phyloP scores from a whole-genome alignment of 2,888 invertebrate genomes.

The Acleris emargana region DNA sequence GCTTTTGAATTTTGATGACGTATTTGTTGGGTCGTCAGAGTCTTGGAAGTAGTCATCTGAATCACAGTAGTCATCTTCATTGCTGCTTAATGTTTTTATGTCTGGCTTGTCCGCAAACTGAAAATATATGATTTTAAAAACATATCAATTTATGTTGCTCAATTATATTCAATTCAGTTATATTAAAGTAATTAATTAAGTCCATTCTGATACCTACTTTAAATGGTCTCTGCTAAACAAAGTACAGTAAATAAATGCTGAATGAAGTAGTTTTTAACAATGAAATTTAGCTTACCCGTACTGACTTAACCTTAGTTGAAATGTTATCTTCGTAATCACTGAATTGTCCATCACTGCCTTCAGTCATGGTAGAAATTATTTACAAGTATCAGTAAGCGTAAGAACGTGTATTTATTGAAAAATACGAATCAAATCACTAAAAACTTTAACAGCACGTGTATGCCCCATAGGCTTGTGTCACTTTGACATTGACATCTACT shows the following conservation, averaged over 20 bases:
- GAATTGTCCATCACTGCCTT: slow-evolving; percentile 60
- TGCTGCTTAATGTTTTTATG: slow-evolving; percentile 55
- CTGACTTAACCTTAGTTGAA: slow-evolving; percentile 66
- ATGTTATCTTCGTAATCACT: slow-evolving; percentile 75
- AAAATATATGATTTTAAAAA: slow-evolving; percentile 25
- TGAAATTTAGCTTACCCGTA: slow-evolving; percentile 60
- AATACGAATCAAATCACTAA: not conserved
- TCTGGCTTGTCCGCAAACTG: slow-evolving; percentile 64
- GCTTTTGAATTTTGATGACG: slow-evolving; percentile 52
- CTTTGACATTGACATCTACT: too few species aligned
- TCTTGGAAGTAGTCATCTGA: slow-evolving; percentile 75
- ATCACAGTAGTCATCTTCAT: slow-evolving; percentile 57
- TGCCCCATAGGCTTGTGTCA: not conserved
- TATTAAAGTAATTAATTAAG: too few species aligned
- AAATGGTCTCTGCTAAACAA: not conserved
- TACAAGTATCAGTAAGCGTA: not conserved
- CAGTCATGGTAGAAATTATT: slow-evolving; percentile 47
- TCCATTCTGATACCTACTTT: too few species aligned
- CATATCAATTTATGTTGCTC: too few species aligned
- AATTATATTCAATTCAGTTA: too few species aligned
- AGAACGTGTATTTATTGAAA: not conserved
- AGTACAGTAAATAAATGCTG: not conserved
- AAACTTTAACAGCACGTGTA: not conserved
- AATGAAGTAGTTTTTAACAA: not conserved
- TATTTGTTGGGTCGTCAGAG: slow-evolving; percentile 63